A percentile compares a stretch with the other conserved stretches of the same genome.
phyloP scores from a whole-genome alignment of 2,797 vertebrate genomes.

The Tenualosa thibaudeaui region DNA sequence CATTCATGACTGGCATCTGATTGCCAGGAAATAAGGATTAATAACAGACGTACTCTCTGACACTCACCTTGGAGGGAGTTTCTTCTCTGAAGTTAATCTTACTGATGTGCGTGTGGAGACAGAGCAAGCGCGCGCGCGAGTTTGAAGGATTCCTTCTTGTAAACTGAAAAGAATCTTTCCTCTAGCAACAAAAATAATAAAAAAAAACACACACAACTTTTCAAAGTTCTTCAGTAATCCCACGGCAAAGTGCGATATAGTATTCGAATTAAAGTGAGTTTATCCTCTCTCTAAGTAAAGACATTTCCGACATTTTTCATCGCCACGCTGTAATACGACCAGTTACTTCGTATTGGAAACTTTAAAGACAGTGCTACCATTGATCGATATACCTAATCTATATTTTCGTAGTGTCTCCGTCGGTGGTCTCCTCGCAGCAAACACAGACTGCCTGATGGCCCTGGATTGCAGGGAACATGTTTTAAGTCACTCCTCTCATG shows the following conservation, averaged over 20 bases:
- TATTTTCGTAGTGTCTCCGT: not conserved
- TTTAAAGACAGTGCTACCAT: not conserved
- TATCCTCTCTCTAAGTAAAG: not conserved
- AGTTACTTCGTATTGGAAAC: not conserved
- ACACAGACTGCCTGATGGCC: not conserved
- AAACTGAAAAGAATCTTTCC: not conserved
- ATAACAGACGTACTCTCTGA: not conserved
- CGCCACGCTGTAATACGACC: not conserved
- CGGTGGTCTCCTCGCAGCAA: constrained; percentile 14
- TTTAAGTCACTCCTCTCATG: constrained; percentile 54
- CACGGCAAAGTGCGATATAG: not conserved
- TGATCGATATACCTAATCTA: not conserved
- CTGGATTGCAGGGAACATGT: constrained; percentile 2
- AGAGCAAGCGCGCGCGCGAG: not conserved
- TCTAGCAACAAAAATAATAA: not conserved
- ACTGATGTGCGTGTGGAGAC: not conserved
- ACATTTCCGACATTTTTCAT: constrained; percentile 3
- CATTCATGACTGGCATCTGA: not conserved
- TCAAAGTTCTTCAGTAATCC: not conserved
- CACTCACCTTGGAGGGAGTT: constrained; percentile 23
- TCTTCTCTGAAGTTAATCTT: constrained; percentile 13
- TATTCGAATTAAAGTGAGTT: not conserved
- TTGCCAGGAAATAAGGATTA: constrained; percentile 1
- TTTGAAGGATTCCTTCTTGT: not conserved
- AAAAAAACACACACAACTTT: not conserved